Percentiles rank a stretch among this genome's conserved stretches.
Conservation (phyloP, 2,888 invertebrate species). For the Drosophila rellima region DNA sequence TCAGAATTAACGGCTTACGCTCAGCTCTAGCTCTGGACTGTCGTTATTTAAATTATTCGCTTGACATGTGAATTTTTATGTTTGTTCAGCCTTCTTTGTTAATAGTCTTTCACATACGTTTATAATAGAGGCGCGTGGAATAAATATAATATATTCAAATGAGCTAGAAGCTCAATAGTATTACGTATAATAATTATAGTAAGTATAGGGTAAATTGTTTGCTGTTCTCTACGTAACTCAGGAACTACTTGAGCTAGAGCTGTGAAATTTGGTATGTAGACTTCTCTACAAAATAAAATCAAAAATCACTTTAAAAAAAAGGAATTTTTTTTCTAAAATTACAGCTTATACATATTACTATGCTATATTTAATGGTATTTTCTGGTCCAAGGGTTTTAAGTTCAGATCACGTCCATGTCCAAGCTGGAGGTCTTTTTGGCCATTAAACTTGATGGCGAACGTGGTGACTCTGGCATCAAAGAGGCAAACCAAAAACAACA, state of each 20-base stretch:
- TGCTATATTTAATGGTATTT: neutral
- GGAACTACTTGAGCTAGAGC: neutral
- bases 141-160: too few species aligned
- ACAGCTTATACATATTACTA: neutral
- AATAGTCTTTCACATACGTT: too few species aligned
- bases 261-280: neutral
- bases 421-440: conserved; percentile 49
- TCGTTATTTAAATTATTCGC: too few species aligned
- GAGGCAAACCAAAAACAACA: conserved; percentile 8
- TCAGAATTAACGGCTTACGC: too few species aligned
- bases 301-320: too few species aligned
- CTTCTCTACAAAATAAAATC: too few species aligned
- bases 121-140: too few species aligned
- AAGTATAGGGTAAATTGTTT: neutral
- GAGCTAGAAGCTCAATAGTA: too few species aligned
- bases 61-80: too few species aligned
- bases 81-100: too few species aligned
- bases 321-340: neutral
- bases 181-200: neutral
- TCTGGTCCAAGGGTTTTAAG: conserved; percentile 40
- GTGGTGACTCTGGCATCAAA: conserved; percentile 31
- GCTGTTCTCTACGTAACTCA: neutral
- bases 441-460: conserved; percentile 53
- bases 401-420: conserved; percentile 47
- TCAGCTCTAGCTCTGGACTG: too few species aligned